These are phyloP conservation scores for Lutjanus argentimaculatus DNA, from an alignment of 2,797 vertebrate genomes.

Conservation along the genomic window DNA sequence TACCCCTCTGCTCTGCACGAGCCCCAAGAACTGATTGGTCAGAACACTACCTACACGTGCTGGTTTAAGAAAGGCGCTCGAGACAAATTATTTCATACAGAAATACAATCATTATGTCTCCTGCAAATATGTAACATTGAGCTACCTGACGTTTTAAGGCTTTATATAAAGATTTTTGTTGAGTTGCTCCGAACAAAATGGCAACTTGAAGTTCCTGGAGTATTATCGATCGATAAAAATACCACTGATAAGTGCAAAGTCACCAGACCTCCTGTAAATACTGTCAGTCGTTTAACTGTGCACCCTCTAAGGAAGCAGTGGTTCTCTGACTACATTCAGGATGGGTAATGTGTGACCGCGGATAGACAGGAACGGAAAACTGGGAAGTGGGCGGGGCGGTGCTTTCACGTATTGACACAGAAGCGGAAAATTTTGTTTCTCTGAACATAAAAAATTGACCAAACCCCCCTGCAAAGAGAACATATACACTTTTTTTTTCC, in stretches of 20 bases:
- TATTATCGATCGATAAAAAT: constrained; percentile 19
- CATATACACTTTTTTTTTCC: not conserved
- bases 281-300: not conserved
- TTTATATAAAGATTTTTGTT: not conserved
- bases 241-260: not conserved
- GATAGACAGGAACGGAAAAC: not conserved
- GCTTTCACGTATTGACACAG: constrained; percentile 11
- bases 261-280: not conserved
- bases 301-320: no score
- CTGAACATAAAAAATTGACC: not conserved
- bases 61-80: not conserved
- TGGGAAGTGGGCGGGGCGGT: constrained; percentile 47
- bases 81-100: not conserved
- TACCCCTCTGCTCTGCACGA: constrained; percentile 63
- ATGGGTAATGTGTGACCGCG: not conserved
- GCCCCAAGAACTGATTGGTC: constrained; percentile 78
- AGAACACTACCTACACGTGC: constrained; percentile 57
- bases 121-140: not conserved
- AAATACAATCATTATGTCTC: fast-evolving
- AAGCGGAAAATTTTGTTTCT: not conserved
- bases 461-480: fast-evolving
- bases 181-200: constrained; percentile 34
- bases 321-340: not conserved
- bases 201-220: constrained; percentile 56
- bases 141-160: not conserved